Evolutionary conservation across 2,113 vertebrate species (phyloP).

Genomic region (Oreochromis niloticus): DNA sequence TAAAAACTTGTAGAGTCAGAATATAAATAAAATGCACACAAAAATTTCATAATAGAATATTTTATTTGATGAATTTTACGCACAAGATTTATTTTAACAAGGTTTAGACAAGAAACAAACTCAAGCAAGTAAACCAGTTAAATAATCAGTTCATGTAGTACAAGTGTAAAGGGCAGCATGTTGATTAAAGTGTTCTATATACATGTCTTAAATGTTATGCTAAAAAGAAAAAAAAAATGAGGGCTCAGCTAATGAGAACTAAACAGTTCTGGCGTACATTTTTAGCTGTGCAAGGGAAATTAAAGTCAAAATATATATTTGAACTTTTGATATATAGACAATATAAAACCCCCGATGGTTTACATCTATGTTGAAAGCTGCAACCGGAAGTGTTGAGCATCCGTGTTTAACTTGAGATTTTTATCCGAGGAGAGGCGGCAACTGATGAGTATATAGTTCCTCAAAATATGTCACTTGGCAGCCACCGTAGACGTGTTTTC

Average conservation of each 20-base stretch:
- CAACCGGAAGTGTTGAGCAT: background rate
- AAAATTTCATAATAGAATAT: background rate
- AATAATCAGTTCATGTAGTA: background rate
- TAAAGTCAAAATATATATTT: background rate
- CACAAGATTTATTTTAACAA: background rate
- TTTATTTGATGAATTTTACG: background rate
- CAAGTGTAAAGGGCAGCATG: background rate
- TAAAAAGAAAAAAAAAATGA: background rate
- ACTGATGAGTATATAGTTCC: background rate
- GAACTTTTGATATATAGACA: background rate
- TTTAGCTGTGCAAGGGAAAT: background rate
- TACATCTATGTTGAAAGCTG: background rate
- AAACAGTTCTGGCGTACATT: background rate
- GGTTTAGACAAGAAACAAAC: accelerated
- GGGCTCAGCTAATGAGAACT: background rate
- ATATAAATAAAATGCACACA: background rate
- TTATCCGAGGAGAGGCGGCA: constrained; percentile 19
- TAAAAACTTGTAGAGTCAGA: accelerated
- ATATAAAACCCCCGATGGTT: accelerated
- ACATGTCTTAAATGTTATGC: too few species aligned
- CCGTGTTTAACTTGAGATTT: background rate
- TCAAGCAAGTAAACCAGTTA: background rate
- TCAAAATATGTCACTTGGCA: constrained; percentile 28
- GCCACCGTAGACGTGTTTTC: constrained; percentile 30
- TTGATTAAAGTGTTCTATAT: background rate